Evolutionary conservation across 35 echinoderm and acorn worm species (phyloP), one percentile per base, ranked within the genome.

Genomic region (Apostichopus parvimensis): DNA sequence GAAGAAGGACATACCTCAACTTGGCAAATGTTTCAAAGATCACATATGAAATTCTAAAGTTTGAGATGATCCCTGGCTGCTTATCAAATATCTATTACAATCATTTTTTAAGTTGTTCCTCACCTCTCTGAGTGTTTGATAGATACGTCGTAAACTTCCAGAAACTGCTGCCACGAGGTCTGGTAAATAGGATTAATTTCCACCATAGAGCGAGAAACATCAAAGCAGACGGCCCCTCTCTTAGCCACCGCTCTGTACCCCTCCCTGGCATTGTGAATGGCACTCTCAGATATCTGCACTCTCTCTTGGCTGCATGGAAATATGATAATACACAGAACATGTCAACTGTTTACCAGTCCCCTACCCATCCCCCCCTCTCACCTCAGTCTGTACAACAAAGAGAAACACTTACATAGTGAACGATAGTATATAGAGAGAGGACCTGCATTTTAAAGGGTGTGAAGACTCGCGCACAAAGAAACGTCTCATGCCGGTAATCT

Each of bases 41-140:
- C n/a, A 20, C 14, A 45, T 82, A 18, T 45, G 34, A 45, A 45
- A 45, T 45, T 45, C 34, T 45, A 2, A 45, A 45, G 34, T 45
- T 45, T 45, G 34, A 45, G 3, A 45, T 45, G 2, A 45, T 45
- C 34, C 2, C 34, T 45, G 34, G 34, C 34, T 45, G 34, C 34
- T 45, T 45, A 45, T 45, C 34, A 45, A 45, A 45, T 45, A 45
- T 2, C 34, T 45, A 45, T 45, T 45, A 45, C 34, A 45, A 45
- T 45, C 34, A 45, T 45, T 45, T 45, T 45, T 3, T 87, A 53
- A 83, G 58, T 70, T 13, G 34, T 64, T 14, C 53, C 89, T 90
- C 70, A 98, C 94, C 97, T 98, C 68, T 98, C 97, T 0, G 97
- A 98, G 76, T 98, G 97, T 22, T 98, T 98, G 62, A 98, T 96